A percentile compares a stretch with the other conserved stretches of the same genome.
phyloP scores from a whole-genome alignment of 2,113 vertebrate genomes.

The Ivindomyrus marchei region DNA sequence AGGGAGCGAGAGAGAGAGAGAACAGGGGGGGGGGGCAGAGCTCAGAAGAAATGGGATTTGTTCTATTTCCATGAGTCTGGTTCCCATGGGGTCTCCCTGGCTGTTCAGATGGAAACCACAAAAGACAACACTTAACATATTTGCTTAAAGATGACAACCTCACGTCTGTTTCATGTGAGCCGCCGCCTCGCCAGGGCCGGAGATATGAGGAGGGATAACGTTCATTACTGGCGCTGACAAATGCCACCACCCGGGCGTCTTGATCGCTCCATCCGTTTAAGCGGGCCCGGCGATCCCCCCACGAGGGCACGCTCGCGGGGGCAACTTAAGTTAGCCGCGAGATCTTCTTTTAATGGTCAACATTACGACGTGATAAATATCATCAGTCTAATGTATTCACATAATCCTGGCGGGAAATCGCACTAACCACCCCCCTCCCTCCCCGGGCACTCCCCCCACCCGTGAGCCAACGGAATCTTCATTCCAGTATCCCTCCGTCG shows the following conservation, averaged over 20 bases:
- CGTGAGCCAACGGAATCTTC: constrained; percentile 31
- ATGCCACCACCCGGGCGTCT: constrained; percentile 71
- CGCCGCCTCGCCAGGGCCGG: constrained; percentile 80
- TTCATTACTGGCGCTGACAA: constrained; percentile 73
- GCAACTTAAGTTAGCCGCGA: constrained; percentile 81
- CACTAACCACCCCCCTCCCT: background rate
- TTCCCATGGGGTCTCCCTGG: constrained; percentile 81
- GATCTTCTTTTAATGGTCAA: constrained; percentile 86
- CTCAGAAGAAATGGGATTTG: constrained; percentile 90
- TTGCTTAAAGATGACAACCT: constrained; percentile 98
- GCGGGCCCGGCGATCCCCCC: constrained; percentile 74
- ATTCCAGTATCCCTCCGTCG: constrained; percentile 25
- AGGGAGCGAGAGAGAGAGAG: constrained; percentile 8
- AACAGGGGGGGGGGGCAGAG: constrained; percentile 45
- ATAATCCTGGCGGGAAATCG: constrained; percentile 52
- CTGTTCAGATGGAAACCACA: constrained; percentile 87
- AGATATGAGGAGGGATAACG: constrained; percentile 83
- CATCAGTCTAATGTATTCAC: constrained; percentile 63
- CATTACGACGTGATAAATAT: constrained; percentile 75
- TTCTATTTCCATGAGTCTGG: constrained; percentile 90
- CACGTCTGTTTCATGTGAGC: constrained; percentile 89
- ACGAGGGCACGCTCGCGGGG: constrained; percentile 67
- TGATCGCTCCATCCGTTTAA: constrained; percentile 77
- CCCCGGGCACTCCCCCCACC: constrained; percentile 33
- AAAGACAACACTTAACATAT: constrained; percentile 99